Evolutionary conservation across 2,113 vertebrate genomes (phyloP).

Genomic region (Progne subis): DNA sequence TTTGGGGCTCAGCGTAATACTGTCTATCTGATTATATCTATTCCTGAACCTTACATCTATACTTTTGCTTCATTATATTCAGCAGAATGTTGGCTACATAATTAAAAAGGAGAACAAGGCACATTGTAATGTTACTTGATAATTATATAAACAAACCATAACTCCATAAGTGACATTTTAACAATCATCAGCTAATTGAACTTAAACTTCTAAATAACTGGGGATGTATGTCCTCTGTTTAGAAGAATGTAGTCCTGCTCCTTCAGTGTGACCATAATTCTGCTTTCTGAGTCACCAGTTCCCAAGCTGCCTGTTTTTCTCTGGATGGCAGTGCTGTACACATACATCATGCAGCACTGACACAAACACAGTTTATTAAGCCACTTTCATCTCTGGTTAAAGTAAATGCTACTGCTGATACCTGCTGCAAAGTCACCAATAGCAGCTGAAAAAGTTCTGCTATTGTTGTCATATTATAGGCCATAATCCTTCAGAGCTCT

Average conservation of each 20-base stretch:
- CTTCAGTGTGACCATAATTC: background rate
- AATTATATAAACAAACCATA: background rate
- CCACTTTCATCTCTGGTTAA: background rate
- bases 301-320: background rate
- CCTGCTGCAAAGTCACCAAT: constrained; percentile 14
- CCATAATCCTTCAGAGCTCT: background rate
- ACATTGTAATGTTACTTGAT: background rate
- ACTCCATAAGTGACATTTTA: background rate
- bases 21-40: background rate
- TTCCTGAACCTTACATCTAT: accelerated
- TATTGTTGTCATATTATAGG: background rate
- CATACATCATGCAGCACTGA: background rate
- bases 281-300: background rate
- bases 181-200: background rate
- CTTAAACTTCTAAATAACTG: background rate
- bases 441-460: constrained; percentile 27
- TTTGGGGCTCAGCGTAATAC: background rate
- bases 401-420: constrained; percentile 17
- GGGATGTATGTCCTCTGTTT: background rate
- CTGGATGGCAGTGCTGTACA: accelerated
- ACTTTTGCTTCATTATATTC: background rate
- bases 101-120: background rate
- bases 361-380: constrained; percentile 29
- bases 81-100: background rate
- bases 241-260: background rate